Conservation (phyloP, 2,888 invertebrate species). For the Empis livida region DNA sequence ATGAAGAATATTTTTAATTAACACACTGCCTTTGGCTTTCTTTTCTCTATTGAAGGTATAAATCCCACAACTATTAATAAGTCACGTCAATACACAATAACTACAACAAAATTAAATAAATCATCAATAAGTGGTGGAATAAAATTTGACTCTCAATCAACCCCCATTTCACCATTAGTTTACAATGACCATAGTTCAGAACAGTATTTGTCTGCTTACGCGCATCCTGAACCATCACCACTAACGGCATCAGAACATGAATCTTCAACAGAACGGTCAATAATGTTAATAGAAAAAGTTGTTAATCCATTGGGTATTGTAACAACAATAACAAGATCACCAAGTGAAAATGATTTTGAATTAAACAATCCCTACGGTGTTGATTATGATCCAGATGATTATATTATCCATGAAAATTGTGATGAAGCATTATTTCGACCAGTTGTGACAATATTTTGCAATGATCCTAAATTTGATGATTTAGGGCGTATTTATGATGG, state of each 20-base stretch:
- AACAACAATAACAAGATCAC: conserved; percentile 33
- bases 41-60: conserved; percentile 54
- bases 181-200: too few species aligned
- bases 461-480: conserved; percentile 16
- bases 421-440: conserved; percentile 60
- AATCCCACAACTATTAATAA: conserved; percentile 28
- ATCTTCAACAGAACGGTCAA: background rate
- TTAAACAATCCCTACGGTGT: conserved; percentile 15
- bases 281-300: conserved; percentile 36
- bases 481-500: conserved; percentile 11
- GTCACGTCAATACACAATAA: too few species aligned
- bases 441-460: conserved; percentile 40
- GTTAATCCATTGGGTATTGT: conserved; percentile 69
- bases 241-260: too few species aligned
- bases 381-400: conserved; percentile 22
- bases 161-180: too few species aligned
- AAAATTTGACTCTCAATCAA: too few species aligned
- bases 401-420: conserved; percentile 43
- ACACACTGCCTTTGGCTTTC: conserved; percentile 72
- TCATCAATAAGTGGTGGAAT: conserved; percentile 16
- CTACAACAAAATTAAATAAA: conserved; percentile 5
- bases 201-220: too few species aligned
- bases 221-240: too few species aligned
- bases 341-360: conserved; percentile 24
- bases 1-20: conserved; percentile 20